Evolutionary conservation across 2,797 vertebrate genomes (phyloP).

Genomic region (Heterohyrax brucei): DNA sequence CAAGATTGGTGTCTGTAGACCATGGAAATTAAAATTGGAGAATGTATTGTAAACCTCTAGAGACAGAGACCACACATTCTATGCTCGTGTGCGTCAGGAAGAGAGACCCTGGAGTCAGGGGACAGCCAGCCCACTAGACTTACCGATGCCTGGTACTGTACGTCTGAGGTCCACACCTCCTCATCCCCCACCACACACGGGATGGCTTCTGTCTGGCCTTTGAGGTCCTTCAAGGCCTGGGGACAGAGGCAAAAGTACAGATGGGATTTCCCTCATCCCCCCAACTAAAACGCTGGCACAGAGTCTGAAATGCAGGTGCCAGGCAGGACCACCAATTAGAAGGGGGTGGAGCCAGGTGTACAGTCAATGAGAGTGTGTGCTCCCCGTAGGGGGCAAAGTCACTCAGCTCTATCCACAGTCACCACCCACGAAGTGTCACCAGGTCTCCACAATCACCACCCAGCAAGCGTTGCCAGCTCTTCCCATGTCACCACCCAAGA

Average conservation of each 20-base stretch:
- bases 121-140: conserved; percentile 30
- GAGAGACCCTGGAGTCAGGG: background rate
- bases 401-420: background rate
- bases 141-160: conserved; percentile 96
- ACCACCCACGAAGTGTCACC: background rate
- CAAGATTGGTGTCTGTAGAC: background rate
- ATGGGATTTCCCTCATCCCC: accelerated
- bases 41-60: accelerated
- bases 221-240: conserved; percentile 93
- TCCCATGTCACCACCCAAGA: background rate
- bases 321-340: accelerated
- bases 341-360: accelerated
- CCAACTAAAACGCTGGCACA: accelerated
- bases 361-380: accelerated
- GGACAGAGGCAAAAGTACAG: accelerated
- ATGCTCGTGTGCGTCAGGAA: background rate
- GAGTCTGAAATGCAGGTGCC: background rate
- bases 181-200: conserved; percentile 97
- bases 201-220: conserved; percentile 94
- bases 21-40: background rate
- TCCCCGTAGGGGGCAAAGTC: accelerated
- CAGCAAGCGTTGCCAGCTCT: background rate
- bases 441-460: background rate
- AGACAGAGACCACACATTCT: background rate
- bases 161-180: conserved; percentile 94